Percentiles rank a stretch among this genome's conserved stretches.
Evolutionary conservation across 2,888 invertebrate species (phyloP).

Genomic region (Melinaea marsaeus): DNA sequence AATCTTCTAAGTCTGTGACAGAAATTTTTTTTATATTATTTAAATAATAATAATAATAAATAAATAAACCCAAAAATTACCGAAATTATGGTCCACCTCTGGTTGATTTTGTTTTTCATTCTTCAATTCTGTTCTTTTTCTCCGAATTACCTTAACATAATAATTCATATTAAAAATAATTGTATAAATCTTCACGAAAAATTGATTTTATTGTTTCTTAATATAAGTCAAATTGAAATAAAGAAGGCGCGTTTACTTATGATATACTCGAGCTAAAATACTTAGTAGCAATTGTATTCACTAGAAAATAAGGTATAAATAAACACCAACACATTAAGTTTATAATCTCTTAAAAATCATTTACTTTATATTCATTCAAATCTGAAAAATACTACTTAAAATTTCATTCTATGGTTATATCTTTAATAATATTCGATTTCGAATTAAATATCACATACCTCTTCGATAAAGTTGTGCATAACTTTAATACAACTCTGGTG

Average conservation of each 20-base stretch:
- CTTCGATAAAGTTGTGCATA: slow-evolving; percentile 79
- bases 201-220: too few relatives aligned
- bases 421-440: neutral
- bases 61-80: neutral
- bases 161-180: neutral
- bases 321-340: too few relatives aligned
- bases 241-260: too few relatives aligned
- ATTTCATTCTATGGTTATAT: too few relatives aligned
- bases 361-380: too few relatives aligned
- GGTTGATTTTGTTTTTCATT: slow-evolving; percentile 40
- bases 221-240: too few relatives aligned
- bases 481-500: slow-evolving; percentile 70
- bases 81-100: slow-evolving; percentile 46
- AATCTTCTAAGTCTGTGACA: slow-evolving; percentile 48
- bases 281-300: too few relatives aligned
- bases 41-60: slow-evolving; percentile 13
- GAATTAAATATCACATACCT: slow-evolving; percentile 45
- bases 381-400: neutral
- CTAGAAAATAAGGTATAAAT: too few relatives aligned
- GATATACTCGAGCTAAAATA: too few relatives aligned
- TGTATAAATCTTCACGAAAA: neutral
- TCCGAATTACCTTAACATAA: slow-evolving; percentile 51
- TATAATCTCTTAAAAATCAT: too few relatives aligned
- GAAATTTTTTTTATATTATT: slow-evolving; percentile 4
- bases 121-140: slow-evolving; percentile 50